Evolutionary conservation across 37 sponge, comb jelly and placozoan genomes (phyloP), one percentile per base, ranked within the genome.

Genomic region (Chondrilla cf. caribensis): DNA sequence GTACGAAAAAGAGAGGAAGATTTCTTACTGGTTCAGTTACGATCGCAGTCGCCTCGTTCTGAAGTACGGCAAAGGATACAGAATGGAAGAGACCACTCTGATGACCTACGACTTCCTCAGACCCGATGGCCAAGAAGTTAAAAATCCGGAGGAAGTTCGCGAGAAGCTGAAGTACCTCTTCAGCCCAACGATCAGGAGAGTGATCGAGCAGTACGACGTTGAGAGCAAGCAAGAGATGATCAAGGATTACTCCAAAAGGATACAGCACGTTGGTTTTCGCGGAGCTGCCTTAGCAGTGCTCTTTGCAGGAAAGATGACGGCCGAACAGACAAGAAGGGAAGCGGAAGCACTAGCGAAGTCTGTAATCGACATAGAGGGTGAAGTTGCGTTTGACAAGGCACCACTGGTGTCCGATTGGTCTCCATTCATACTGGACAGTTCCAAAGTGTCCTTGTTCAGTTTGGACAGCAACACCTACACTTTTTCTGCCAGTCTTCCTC

Each of bases 41-140:
- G 81, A 90, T 28, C 65, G 90, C 3, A 81, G 83, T 41, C 71
- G 36, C 9, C 81, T 90, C 7, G 60, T 71, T 0, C 24, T 90
- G 18, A 90, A 90, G 58, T 90, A 90, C 55, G 90, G 90, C 41
- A 90, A 90, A 44, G 90, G 90, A 6, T 90, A 90, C 35, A n/a
- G 44, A 60, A 90, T 90, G 90, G 77, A 71, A 3, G 84, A 90
- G 35, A 90, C 87, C 0, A 90, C 87, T 22, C 47, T 90, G 26
- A 18, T 89, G 68, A 29, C 2, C 33, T 62, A 81, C 58, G 64
- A 47, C 29, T 85, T 89, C 29, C 78, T 89, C n/a, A 47, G 58
- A 0, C 71, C 71, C 33, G 38, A 60, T n/a, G 51, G 33, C 1
- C 19, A 37, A 15, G 24, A 17, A 6, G 77, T 24, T 39, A 0